A percentile compares a stretch with the other conserved stretches of the same genome.
Conservation (phyloP, 2,797 vertebrate genomes). For the Strix occidentalis region DNA sequence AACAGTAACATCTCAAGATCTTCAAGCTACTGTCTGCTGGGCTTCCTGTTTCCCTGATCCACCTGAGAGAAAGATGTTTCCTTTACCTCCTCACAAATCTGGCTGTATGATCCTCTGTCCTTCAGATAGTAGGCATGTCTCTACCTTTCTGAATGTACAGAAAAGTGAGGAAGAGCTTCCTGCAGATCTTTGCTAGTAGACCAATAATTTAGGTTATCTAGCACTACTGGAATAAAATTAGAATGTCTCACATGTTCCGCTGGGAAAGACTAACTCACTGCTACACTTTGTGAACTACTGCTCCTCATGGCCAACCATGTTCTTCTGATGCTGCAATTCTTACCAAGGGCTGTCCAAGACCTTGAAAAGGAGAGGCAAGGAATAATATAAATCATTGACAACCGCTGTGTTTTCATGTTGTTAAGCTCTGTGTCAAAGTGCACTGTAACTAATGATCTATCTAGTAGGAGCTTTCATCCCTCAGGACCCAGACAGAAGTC, state of each 20-base stretch:
- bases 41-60: background rate
- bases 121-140: background rate
- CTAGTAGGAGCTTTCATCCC: background rate
- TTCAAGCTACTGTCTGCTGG: rapidly evolving
- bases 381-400: background rate
- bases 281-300: background rate
- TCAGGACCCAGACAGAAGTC: background rate
- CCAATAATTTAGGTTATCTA: background rate
- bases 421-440: background rate
- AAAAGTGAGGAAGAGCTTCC: background rate
- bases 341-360: background rate
- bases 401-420: background rate
- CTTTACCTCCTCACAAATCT: background rate
- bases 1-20: background rate
- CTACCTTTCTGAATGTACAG: background rate
- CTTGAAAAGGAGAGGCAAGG: background rate
- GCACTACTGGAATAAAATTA: background rate
- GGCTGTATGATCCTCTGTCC: background rate
- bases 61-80: background rate
- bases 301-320: background rate
- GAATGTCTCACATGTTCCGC: background rate
- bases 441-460: background rate
- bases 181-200: background rate
- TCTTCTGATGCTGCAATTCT: background rate
- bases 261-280: background rate